Base-by-base conservation (phyloP, 2,888 invertebrate species). In the Brachyopa scutellaris region DNA sequence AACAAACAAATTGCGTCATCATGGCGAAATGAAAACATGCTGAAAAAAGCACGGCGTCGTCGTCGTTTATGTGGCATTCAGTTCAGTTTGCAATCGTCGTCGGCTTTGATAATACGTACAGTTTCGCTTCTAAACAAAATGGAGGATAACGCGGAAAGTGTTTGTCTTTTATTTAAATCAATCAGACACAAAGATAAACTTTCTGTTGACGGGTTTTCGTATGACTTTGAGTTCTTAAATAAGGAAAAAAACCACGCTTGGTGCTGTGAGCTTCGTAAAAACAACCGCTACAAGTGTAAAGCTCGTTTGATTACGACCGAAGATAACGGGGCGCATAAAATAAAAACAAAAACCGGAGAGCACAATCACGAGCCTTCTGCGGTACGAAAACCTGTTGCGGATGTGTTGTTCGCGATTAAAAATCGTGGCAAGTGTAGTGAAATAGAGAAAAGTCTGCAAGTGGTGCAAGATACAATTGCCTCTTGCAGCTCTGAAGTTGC, bases 181-280 rank as follows among this genome's bases (percentile, higher is more conserved):
- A 51, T 17, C 29, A 51, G 15, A 13, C 11, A 36, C 13, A 36
- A 36, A 3, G 49, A 51, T 31, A 31, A 17, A 9, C 49, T 31
- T 6, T 17, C n/a, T 26, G 9, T 31, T 51, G 31, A 36, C 13
- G 36, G 36, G 3, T 36, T 1, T 49, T 51, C 17, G 1, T 51
- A 31, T 17, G 17, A 53, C 11, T 36, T 36, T 13, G 36, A 36
- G 13, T 36, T 13, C 21, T 7, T 8, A 33, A 36, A 19, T 8
- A 53, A 53, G 21, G 31, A 31, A 51, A 51, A 11, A 17, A 51
- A 11, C 19, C 11, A 8, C 11, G 29, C 3, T 51, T 51, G 29
- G 57, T 40, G 40, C 15, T 57, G 57, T 40, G 57, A 57, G 15
- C 21, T 40, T 57, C 21, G 40, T 21, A 40, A 57, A 57, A 57